Evolutionary conservation across 2,797 vertebrate genomes (phyloP), one percentile per base, ranked within the genome.

Genomic region (Alosa sapidissima): DNA sequence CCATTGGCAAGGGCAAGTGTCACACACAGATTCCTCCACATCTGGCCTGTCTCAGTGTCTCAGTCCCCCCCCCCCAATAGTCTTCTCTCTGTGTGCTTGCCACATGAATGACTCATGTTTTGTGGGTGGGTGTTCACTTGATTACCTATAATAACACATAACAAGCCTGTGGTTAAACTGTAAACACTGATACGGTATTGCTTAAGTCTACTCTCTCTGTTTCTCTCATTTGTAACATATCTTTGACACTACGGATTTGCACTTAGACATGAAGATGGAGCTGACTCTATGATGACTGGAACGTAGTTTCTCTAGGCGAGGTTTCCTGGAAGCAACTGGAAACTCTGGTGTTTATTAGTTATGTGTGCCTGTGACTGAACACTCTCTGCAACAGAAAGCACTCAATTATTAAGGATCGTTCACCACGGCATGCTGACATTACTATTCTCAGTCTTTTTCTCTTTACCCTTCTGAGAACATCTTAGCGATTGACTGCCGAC

Each of bases 21-120:
- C 33, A 19, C 68, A 75, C 36, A 7, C 13, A 75, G 33, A 72
- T 9, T 65, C 33, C 65, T 75, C 14, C 68, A 75, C 68, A 75
- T 65, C 62, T 65, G 62, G 62, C 62, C 11, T 33, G 28, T 65
- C 62, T 65, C 60, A 65, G n/a, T 65, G 60, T n/a, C n/a, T n/a
- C n/a, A n/a, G n/a, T n/a, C 10, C 10, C 33, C 24, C 24, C 24
- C 28, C 10, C 62, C 10, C n/a, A 9, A n/a, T 16, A 5, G 52
- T 55, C 52, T 19, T 55, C 14, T 19, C 52, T 13, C 14, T 55
- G 52, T 72, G n/a, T 72, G 28, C 2, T 72, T 36, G 65, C 5
- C 33, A 3, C 68, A 75, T 14, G 16, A 58, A 3, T 52, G 28
- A 68, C 11, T 75, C 13, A 41, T 33, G 36, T 41, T 41, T 33